These are phyloP conservation scores for Ernsta delagoae DNA, from an alignment of 2,888 invertebrate genomes.

Conservation along the genomic window DNA sequence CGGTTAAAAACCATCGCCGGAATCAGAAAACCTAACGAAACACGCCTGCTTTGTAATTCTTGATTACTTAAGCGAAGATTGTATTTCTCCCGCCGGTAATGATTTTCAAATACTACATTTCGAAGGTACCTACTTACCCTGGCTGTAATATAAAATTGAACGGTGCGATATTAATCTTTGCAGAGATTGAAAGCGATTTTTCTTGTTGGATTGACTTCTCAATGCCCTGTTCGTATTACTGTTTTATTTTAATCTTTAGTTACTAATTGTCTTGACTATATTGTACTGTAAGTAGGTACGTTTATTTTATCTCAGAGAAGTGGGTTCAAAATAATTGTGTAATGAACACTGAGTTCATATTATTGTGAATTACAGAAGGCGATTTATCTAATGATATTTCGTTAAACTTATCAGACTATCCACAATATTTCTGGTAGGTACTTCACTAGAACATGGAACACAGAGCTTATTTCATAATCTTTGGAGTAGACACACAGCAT, in stretches of 20 bases:
- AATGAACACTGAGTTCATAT: no score
- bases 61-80: slow-evolving; percentile 38
- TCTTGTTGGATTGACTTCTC: slow-evolving; percentile 24
- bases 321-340: no score
- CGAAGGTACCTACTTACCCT: slow-evolving; percentile 1
- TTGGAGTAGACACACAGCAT: no score
- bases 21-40: slow-evolving; percentile 13
- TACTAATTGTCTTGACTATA: no score
- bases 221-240: not conserved
- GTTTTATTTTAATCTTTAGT: not conserved
- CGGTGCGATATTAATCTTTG: slow-evolving; percentile 22
- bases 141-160: slow-evolving; percentile 18
- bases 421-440: no score
- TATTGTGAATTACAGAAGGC: no score
- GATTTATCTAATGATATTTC: no score
- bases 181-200: slow-evolving; percentile 21
- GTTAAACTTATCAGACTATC: no score
- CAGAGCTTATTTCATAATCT: no score
- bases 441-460: no score
- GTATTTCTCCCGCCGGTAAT: slow-evolving; percentile 17
- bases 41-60: slow-evolving; percentile 40
- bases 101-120: slow-evolving; percentile 30
- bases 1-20: slow-evolving; percentile 1
- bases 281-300: no score
- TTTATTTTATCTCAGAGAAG: no score